Percentiles rank a stretch among this genome's conserved stretches.
Evolutionary conservation across 2,888 invertebrate species (phyloP).

Genomic region (Diploptera punctata): DNA sequence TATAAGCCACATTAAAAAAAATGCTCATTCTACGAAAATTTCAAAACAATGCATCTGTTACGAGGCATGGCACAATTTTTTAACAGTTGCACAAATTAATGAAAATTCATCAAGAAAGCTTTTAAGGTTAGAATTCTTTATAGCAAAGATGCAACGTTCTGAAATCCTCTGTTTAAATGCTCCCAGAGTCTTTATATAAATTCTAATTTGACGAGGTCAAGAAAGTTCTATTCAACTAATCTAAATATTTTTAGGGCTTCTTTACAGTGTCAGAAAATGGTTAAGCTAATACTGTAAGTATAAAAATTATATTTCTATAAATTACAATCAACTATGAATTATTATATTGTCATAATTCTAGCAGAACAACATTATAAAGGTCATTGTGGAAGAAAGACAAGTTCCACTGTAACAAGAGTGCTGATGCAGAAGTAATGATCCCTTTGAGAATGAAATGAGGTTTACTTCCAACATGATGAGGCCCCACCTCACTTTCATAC

Average conservation of each 20-base stretch:
- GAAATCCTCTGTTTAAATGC: neutral
- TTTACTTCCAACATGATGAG: too few relatives aligned
- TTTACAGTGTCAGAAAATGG: too few relatives aligned
- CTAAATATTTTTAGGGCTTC: too few relatives aligned
- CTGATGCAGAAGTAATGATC: neutral
- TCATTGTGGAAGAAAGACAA: neutral
- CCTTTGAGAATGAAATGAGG: neutral
- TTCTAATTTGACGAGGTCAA: too few relatives aligned
- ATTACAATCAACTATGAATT: too few relatives aligned
- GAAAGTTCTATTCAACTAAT: too few relatives aligned
- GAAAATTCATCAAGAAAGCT: neutral
- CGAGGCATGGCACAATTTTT: constrained; percentile 23
- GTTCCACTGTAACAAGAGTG: neutral
- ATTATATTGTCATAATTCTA: neutral
- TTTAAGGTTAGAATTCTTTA: neutral
- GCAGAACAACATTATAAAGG: neutral
- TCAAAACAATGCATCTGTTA: constrained; percentile 8
- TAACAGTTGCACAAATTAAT: neutral
- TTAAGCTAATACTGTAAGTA: too few relatives aligned
- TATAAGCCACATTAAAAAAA: neutral
- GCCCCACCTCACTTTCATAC: too few relatives aligned
- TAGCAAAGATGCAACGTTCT: constrained; percentile 13
- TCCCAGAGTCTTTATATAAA: neutral
- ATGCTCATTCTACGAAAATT: constrained; percentile 1
- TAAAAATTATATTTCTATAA: too few relatives aligned